Evolutionary conservation across 2,113 vertebrate genomes (phyloP).

Genomic region (Caloenas nicobarica): DNA sequence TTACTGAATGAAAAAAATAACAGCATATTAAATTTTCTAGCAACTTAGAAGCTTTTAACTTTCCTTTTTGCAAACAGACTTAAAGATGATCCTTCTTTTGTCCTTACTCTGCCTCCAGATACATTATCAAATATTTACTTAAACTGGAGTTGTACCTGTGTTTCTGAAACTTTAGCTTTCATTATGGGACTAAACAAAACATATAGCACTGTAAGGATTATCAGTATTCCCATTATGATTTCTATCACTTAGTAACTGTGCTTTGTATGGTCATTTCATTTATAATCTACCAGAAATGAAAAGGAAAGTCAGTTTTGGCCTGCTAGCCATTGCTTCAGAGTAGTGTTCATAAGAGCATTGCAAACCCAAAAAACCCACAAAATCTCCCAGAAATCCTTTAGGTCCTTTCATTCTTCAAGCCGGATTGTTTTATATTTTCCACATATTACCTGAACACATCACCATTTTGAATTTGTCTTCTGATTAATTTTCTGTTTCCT

Average conservation of each 20-base stretch:
- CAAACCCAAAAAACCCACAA: neutral
- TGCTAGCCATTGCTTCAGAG: neutral
- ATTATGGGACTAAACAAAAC: neutral
- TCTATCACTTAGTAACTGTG: neutral
- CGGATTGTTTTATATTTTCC: neutral
- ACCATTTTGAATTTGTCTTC: neutral
- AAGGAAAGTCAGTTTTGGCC: neutral
- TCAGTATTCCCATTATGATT: neutral
- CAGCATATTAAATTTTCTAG: neutral
- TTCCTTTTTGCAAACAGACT: neutral
- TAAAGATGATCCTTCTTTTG: neutral
- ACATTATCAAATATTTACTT: neutral
- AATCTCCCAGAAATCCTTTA: neutral
- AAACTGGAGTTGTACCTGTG: neutral
- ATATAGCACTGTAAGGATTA: neutral
- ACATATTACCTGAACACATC: neutral
- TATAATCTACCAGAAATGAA: neutral
- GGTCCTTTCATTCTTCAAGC: neutral
- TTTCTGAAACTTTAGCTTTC: neutral
- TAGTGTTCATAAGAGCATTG: neutral
- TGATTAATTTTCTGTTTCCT: constrained; percentile 65
- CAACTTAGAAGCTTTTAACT: neutral
- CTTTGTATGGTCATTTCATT: neutral
- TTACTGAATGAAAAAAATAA: neutral
- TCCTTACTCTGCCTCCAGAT: neutral